Percentiles rank a stretch among this genome's conserved stretches.
These are phyloP conservation scores for Xenopus petersii DNA, from an alignment of 2,797 vertebrate genomes.

Conservation along the genomic window DNA sequence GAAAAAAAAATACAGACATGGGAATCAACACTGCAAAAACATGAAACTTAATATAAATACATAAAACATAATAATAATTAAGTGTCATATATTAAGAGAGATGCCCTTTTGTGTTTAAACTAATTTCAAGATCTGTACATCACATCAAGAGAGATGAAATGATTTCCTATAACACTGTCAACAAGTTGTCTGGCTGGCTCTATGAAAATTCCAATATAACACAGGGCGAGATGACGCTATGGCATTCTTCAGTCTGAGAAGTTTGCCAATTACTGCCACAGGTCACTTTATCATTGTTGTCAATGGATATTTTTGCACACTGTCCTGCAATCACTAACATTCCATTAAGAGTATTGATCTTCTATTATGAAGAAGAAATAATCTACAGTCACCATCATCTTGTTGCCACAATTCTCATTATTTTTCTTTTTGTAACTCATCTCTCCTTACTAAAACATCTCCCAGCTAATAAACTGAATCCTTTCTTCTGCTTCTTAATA, in stretches of 20 bases:
- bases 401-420: slow-evolving; percentile 18
- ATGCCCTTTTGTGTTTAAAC: too few species aligned
- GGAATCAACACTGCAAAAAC: too few species aligned
- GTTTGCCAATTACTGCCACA: slow-evolving; percentile 11
- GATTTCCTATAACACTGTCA: too few species aligned
- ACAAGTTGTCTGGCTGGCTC: too few species aligned
- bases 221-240: not conserved
- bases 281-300: slow-evolving; percentile 16
- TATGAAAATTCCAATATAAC: too few species aligned
- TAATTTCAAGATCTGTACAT: not conserved
- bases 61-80: too few species aligned
- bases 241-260: not conserved
- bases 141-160: not conserved
- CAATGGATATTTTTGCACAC: not conserved
- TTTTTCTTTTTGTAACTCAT: slow-evolving; percentile 12
- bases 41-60: too few species aligned
- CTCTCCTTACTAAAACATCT: not conserved
- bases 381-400: slow-evolving; percentile 16
- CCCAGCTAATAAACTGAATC: slow-evolving; percentile 8
- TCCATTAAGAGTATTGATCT: slow-evolving; percentile 26
- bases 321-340: slow-evolving; percentile 9
- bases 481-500: not conserved
- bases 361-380: slow-evolving; percentile 20
- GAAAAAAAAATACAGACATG: too few species aligned
- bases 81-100: too few species aligned